Conservation (phyloP, 2,797 vertebrate genomes). For the Pachyuromys duprasi region DNA sequence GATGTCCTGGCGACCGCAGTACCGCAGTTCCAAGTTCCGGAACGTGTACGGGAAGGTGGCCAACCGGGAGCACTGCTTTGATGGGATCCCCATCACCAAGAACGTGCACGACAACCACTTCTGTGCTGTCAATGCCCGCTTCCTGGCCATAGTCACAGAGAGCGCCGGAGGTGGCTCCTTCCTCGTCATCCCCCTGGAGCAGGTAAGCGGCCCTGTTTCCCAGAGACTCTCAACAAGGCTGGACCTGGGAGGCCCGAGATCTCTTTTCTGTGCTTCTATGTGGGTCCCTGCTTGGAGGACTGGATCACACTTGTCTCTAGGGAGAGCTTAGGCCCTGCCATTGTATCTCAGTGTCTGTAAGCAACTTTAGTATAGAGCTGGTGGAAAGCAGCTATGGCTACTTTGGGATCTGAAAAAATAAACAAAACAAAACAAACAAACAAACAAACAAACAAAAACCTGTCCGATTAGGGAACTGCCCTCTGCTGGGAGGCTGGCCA, state of each 20-base stretch:
- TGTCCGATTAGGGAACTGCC: background rate
- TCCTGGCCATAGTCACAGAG: conserved; percentile 97
- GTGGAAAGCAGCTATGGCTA: background rate
- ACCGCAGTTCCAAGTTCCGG: conserved; percentile 99
- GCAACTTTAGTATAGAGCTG: background rate
- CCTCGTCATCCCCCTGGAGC: conserved; percentile 94
- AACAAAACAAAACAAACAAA: no score
- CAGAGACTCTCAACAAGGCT: background rate
- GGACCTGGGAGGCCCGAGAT: background rate
- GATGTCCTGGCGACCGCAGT: conserved; percentile 99
- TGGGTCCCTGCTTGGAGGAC: background rate
- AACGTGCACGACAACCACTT: conserved; percentile 99
- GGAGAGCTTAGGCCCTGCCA: background rate
- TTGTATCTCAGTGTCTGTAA: background rate
- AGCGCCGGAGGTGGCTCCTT: conserved; percentile 96
- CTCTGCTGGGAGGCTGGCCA: background rate
- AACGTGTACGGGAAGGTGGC: conserved; percentile 98
- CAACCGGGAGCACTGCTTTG: conserved; percentile 97
- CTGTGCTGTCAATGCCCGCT: conserved; percentile 96
- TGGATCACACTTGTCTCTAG: background rate
- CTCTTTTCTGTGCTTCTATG: background rate
- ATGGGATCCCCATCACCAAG: conserved; percentile 98
- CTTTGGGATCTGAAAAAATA: background rate
- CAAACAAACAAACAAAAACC: background rate
- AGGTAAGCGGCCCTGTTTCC: conserved; percentile 88